Conservation (phyloP, 1,140 invertebrate genomes). For the Eriocheir sinensis region DNA sequence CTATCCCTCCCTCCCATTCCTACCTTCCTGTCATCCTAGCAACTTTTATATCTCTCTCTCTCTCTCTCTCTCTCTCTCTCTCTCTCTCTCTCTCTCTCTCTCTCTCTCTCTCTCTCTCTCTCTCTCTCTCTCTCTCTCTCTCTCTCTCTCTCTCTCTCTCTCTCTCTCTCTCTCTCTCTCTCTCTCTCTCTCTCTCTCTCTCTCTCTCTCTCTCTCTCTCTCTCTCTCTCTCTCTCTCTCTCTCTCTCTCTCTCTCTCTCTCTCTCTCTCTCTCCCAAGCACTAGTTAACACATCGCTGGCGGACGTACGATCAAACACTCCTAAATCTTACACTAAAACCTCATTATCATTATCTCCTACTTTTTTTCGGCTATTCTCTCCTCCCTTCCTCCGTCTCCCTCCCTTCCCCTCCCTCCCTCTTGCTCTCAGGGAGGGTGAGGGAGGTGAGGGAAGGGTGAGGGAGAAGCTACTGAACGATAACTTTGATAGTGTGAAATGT, state of each 20-base stretch:
- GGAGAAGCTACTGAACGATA: background rate
- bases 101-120: background rate
- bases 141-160: background rate
- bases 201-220: constrained; percentile 28
- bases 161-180: background rate
- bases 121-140: background rate
- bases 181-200: background rate
- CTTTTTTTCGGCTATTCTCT: background rate
- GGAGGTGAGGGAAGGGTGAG: background rate
- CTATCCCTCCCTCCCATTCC: background rate
- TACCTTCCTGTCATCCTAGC: background rate
- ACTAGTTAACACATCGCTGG: background rate
- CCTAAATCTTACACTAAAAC: background rate
- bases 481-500: constrained; percentile 4
- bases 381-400: background rate
- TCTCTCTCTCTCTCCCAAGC: background rate
- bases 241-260: background rate
- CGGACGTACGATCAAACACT: background rate
- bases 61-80: background rate
- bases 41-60: background rate
- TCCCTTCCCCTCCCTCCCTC: background rate
- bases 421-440: background rate
- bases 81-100: background rate
- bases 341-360: background rate
- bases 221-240: background rate